Evolutionary conservation across 2,888 invertebrate genomes (phyloP).

Genomic region (Sphecodes monilicornis): DNA sequence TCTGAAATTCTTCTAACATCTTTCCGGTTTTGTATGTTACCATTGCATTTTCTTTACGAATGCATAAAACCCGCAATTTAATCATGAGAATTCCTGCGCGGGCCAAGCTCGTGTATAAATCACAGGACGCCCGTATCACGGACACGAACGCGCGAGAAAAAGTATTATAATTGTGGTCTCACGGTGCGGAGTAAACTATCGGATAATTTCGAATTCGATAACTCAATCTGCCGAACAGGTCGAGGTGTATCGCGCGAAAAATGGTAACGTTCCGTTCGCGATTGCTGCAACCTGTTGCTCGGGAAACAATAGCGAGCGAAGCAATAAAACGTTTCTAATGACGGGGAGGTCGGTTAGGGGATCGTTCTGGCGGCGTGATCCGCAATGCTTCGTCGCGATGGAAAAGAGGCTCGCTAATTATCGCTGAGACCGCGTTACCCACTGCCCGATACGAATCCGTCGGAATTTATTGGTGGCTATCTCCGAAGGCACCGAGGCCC

Average conservation of each 20-base stretch:
- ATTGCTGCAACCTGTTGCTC: constrained; percentile 53
- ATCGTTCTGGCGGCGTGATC: constrained; percentile 38
- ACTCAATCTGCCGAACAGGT: constrained; percentile 52
- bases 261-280: constrained; percentile 43
- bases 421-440: constrained; percentile 53
- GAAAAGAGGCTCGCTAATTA: constrained; percentile 61
- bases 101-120: neutral
- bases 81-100: neutral
- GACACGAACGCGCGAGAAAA: neutral
- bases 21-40: too few species aligned
- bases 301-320: constrained; percentile 58
- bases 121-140: too few species aligned
- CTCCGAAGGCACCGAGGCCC: constrained; percentile 33
- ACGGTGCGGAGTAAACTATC: constrained; percentile 19
- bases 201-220: constrained; percentile 58
- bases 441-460: constrained; percentile 30
- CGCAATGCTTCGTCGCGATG: constrained; percentile 43
- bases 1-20: too few species aligned
- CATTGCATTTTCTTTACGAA: neutral
- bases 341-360: constrained; percentile 35
- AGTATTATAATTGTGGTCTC: neutral
- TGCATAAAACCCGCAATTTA: neutral
- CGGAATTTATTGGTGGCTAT: constrained; percentile 60
- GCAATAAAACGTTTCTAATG: constrained; percentile 51
- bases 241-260: constrained; percentile 47